Evolutionary conservation across 2,113 vertebrate species (phyloP).

Genomic region (Podarcis cretensis): DNA sequence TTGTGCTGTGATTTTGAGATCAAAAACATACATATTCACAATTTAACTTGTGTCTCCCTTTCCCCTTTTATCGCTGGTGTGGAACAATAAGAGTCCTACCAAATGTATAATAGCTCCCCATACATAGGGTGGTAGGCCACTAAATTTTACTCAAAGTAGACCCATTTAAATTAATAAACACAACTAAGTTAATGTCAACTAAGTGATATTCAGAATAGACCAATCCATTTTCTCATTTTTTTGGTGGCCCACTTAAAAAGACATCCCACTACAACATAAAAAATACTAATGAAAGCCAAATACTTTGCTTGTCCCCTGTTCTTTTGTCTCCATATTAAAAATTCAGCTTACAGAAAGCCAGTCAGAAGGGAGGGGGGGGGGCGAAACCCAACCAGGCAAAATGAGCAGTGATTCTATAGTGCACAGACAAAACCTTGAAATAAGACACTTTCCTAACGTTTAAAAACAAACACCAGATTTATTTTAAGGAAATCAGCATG

Average conservation of each 20-base stretch:
- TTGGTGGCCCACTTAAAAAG: neutral
- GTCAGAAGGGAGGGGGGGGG: constrained; percentile 46
- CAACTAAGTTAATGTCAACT: too few relatives aligned
- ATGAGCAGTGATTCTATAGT: constrained; percentile 50
- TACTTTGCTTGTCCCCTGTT: constrained; percentile 16
- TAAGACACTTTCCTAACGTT: constrained; percentile 40
- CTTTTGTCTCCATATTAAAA: constrained; percentile 66
- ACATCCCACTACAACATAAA: neutral
- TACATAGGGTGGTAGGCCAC: too few relatives aligned
- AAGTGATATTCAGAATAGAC: too few relatives aligned
- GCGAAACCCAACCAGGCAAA: constrained; percentile 43
- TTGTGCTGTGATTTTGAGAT: too few relatives aligned
- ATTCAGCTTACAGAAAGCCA: constrained; percentile 63
- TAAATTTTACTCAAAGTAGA: too few relatives aligned
- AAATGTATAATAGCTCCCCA: too few relatives aligned
- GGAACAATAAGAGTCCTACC: neutral
- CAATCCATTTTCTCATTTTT: neutral
- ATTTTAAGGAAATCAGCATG: constrained; percentile 37
- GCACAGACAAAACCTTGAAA: constrained; percentile 50
- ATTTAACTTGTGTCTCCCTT: too few relatives aligned
- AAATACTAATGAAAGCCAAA: constrained; percentile 37
- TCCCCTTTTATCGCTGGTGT: neutral
- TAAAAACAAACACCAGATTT: constrained; percentile 37
- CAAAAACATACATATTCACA: too few relatives aligned
- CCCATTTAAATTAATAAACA: too few relatives aligned